These are phyloP conservation scores for Sturnira hondurensis DNA, from an alignment of 2,113 vertebrate genomes.

Conservation along the genomic window DNA sequence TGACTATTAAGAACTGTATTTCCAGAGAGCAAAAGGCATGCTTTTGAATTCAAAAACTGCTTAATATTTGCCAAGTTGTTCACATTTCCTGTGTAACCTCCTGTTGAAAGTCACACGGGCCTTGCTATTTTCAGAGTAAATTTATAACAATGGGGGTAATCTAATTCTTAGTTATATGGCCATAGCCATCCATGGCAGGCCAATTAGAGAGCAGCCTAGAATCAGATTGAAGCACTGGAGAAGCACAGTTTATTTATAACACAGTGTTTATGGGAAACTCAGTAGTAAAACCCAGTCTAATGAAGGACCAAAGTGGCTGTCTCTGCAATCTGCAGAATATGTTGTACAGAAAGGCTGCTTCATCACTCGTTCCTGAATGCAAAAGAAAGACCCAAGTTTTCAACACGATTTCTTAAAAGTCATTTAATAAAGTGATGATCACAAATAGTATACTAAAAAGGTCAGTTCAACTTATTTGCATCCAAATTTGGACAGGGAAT, in stretches of 20 bases:
- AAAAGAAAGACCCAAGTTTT: background rate
- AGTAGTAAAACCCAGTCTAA: slow-evolving; percentile 55
- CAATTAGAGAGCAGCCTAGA: slow-evolving; percentile 56
- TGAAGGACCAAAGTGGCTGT: slow-evolving; percentile 46
- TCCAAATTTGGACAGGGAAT: background rate
- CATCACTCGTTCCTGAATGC: background rate
- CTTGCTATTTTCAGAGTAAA: slow-evolving; percentile 46
- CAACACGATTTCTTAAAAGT: background rate
- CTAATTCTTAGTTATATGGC: slow-evolving; percentile 57
- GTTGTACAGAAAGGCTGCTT: background rate
- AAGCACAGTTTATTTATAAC: slow-evolving; percentile 63
- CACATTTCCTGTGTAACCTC: slow-evolving; percentile 16
- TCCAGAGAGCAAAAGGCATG: background rate
- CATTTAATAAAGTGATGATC: background rate
- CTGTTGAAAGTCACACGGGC: slow-evolving; percentile 19
- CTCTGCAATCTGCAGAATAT: slow-evolving; percentile 30
- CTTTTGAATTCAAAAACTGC: background rate
- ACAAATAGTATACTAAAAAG: background rate
- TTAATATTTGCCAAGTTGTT: slow-evolving; percentile 30
- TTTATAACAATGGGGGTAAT: slow-evolving; percentile 42
- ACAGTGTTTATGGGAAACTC: slow-evolving; percentile 56
- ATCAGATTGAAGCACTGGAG: slow-evolving; percentile 20
- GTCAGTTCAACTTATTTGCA: background rate
- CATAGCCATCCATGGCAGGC: slow-evolving; percentile 48
- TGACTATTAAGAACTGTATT: background rate